Conservation (phyloP, 1,140 invertebrate genomes). For the Sitobion miscanthi region DNA sequence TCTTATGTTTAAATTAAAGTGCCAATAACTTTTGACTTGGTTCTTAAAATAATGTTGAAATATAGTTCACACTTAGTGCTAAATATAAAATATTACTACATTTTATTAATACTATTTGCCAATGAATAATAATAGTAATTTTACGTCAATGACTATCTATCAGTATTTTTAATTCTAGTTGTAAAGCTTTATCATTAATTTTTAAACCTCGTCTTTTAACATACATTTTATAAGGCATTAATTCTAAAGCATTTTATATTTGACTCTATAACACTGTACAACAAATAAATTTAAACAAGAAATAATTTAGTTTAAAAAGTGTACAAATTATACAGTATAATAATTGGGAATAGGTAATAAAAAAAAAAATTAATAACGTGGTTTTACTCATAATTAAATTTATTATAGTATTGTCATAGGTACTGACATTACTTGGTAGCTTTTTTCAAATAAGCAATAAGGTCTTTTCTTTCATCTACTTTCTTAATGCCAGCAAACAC, state of each 20-base stretch:
- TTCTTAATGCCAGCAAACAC: constrained; percentile 99
- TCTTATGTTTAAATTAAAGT: not conserved
- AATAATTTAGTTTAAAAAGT: constrained; percentile 35
- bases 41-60: constrained; percentile 36
- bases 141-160: constrained; percentile 27
- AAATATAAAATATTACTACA: not conserved
- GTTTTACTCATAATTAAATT: constrained; percentile 35
- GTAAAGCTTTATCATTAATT: not conserved
- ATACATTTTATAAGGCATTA: constrained; percentile 31
- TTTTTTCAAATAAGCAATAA: constrained; percentile 93
- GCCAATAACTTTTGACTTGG: constrained; percentile 41
- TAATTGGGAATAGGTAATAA: not conserved
- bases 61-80: not conserved
- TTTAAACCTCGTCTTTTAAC: constrained; percentile 1
- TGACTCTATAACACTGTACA: constrained; percentile 40
- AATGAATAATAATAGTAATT: not conserved
- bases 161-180: not conserved
- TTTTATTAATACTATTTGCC: not conserved
- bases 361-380: constrained; percentile 27
- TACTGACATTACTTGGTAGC: constrained; percentile 72
- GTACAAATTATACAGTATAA: constrained; percentile 15
- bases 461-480: constrained; percentile 87
- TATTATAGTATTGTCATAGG: constrained; percentile 35
- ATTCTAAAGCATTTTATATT: constrained; percentile 31
- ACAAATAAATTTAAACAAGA: constrained; percentile 38